Evolutionary conservation across 2,888 invertebrate genomes (phyloP).

Genomic region (Molanna angustata): DNA sequence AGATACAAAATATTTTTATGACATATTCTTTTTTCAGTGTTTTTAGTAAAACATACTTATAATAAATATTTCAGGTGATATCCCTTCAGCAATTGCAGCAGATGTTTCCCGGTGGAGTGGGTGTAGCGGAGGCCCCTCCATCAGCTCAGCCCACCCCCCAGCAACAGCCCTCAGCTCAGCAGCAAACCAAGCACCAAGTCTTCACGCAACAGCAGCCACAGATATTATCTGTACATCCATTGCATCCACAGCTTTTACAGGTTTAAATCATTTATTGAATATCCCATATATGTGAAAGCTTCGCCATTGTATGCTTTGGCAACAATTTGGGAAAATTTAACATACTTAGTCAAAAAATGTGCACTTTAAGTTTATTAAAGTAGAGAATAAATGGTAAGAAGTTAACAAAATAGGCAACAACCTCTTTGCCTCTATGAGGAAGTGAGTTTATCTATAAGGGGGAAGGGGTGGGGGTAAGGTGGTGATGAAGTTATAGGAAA

Average conservation of each 20-base stretch:
- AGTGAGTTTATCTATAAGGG: no score
- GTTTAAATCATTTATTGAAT: no score
- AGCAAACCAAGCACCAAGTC: slow-evolving; percentile 43
- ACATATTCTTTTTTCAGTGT: neutral
- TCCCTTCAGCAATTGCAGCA: slow-evolving; percentile 61
- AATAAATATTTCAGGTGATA: slow-evolving; percentile 43
- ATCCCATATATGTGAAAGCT: no score
- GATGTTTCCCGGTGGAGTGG: slow-evolving; percentile 51
- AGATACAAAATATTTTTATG: neutral
- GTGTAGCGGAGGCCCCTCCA: slow-evolving; percentile 47
- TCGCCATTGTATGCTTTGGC: no score
- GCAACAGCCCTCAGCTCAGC: neutral
- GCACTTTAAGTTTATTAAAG: no score
- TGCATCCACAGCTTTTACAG: slow-evolving; percentile 53
- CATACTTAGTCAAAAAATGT: no score
- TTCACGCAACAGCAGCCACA: slow-evolving; percentile 28
- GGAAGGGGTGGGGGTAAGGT: no score
- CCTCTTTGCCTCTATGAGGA: no score
- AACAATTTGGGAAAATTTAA: no score
- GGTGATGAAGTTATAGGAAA: no score
- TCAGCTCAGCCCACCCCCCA: slow-evolving; percentile 36
- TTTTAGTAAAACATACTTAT: neutral
- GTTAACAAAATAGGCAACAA: no score
- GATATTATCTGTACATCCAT: slow-evolving; percentile 38
- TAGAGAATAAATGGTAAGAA: no score